Conservation (phyloP, 2,113 vertebrate species). For the Lophura nycthemera region DNA sequence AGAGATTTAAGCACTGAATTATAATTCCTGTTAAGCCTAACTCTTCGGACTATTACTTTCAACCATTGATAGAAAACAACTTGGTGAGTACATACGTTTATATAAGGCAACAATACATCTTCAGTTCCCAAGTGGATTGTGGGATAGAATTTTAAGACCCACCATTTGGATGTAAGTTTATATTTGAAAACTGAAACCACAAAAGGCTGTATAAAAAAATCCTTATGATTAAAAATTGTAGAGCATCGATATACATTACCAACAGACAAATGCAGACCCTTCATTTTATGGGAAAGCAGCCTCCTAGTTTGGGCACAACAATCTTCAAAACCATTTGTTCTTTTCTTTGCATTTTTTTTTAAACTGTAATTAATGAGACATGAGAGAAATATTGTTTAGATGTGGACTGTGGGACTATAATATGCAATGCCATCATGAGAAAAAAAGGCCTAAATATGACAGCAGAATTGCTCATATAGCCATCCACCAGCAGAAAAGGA, state of each 20-base stretch:
- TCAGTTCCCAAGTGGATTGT: fast-evolving
- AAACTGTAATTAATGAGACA: not conserved
- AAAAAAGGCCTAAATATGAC: not conserved
- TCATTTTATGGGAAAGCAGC: not conserved
- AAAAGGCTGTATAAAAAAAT: not conserved
- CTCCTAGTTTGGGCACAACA: not conserved
- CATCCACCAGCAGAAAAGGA: not conserved
- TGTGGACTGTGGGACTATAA: not conserved
- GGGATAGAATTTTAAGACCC: not conserved
- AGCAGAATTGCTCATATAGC: not conserved
- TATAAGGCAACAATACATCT: not conserved
- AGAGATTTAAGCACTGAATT: not conserved
- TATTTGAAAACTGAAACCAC: not conserved
- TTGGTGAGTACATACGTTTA: not conserved
- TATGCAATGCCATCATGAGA: not conserved
- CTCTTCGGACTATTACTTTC: not conserved
- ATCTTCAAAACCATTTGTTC: not conserved
- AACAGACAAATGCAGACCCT: not conserved
- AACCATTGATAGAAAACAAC: not conserved
- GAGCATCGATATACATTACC: not conserved
- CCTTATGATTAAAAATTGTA: not conserved
- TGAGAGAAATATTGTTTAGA: not conserved
- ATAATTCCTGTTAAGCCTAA: not conserved
- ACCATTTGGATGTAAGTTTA: not conserved
- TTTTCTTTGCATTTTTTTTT: not conserved